phyloP scores from a whole-genome alignment of 1,140 invertebrate species.

The Trinorchestia longiramus region DNA sequence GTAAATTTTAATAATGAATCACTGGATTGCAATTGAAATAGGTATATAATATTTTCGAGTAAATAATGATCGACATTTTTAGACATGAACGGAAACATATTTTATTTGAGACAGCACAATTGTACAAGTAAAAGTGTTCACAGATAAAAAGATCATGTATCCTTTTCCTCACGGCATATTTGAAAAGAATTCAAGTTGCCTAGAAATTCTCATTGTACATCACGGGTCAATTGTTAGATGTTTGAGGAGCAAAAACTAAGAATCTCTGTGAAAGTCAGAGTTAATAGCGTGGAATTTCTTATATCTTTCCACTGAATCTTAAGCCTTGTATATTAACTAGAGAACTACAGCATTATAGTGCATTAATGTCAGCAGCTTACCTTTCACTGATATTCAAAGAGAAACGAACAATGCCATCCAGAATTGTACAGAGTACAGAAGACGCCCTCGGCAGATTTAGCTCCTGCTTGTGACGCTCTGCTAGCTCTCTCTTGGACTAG shows the following conservation, averaged over 20 bases:
- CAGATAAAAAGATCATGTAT: not conserved
- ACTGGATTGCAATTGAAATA: not conserved
- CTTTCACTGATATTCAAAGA: conserved; percentile 11
- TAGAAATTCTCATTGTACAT: not conserved
- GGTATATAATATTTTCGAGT: not conserved
- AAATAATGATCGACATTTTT: not conserved
- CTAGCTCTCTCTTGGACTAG: not conserved
- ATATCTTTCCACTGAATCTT: not conserved
- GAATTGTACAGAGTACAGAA: not conserved
- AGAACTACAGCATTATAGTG: not conserved
- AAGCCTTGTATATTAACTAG: not conserved
- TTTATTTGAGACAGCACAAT: not conserved
- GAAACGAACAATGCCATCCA: not conserved
- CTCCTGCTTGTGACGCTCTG: not conserved
- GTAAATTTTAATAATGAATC: not conserved
- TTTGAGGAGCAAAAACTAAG: not conserved
- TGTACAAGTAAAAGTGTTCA: not conserved
- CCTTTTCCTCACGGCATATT: not conserved
- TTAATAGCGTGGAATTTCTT: not conserved
- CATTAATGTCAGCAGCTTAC: not conserved
- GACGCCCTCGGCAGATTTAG: conserved; percentile 3
- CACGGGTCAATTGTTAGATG: not conserved
- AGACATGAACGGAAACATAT: not conserved
- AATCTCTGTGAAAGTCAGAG: not conserved
- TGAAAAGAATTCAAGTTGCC: not conserved